phyloP scores from a whole-genome alignment of 1,140 invertebrate genomes.

The Kradibia gibbosae region DNA sequence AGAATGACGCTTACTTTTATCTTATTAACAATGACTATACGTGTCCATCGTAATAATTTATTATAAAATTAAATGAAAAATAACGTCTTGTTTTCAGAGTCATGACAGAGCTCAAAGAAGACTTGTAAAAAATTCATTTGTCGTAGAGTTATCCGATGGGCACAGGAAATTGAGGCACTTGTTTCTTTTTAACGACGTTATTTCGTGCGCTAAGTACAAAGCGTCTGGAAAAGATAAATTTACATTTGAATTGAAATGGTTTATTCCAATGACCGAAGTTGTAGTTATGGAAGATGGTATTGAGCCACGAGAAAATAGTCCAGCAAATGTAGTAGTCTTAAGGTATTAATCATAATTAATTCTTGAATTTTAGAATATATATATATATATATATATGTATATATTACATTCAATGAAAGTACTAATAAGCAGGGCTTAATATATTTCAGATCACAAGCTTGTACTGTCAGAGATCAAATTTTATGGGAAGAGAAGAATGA shows the following conservation, averaged over 20 bases:
- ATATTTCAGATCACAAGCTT: conserved; percentile 81
- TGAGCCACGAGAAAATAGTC: conserved; percentile 81
- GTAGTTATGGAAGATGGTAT: conserved; percentile 80
- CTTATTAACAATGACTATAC: too few relatives aligned
- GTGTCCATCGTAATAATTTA: too few relatives aligned
- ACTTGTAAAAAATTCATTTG: conserved; percentile 95
- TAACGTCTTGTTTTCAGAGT: conserved; percentile 74
- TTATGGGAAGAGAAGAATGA: conserved; percentile 81
- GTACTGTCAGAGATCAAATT: conserved; percentile 88
- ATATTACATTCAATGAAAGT: background rate
- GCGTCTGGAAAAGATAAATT: conserved; percentile 88
- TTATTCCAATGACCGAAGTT: conserved; percentile 86
- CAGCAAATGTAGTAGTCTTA: conserved; percentile 86
- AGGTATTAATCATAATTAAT: conserved; percentile 65
- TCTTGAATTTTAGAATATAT: conserved; percentile 29
- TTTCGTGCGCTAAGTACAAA: conserved; percentile 96
- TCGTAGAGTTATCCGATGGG: conserved; percentile 91
- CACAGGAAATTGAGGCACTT: conserved; percentile 92
- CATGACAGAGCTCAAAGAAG: conserved; percentile 86
- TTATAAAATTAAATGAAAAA: conserved; percentile 7
- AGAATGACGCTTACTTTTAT: too few relatives aligned
- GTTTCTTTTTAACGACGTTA: conserved; percentile 95
- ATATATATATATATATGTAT: too few relatives aligned
- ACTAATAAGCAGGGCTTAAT: background rate
- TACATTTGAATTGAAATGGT: conserved; percentile 94